Evolutionary conservation across 1,140 invertebrate genomes (phyloP).

Genomic region (Adelges cooleyi): DNA sequence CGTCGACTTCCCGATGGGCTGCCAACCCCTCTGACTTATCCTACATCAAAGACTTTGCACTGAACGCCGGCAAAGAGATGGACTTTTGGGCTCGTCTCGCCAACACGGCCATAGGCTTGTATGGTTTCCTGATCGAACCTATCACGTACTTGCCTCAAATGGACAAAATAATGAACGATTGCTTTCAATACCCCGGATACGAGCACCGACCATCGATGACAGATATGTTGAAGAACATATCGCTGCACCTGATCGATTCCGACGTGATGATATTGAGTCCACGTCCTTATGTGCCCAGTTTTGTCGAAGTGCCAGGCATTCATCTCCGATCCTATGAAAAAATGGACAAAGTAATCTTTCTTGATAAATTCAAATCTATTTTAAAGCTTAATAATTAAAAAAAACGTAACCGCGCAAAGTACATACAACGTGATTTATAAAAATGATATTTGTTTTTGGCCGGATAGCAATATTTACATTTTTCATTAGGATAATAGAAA

Average conservation of each 20-base stretch:
- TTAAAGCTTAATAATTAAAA: no score
- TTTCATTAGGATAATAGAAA: no score
- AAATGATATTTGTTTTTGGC: no score
- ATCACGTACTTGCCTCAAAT: not conserved
- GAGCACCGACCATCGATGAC: conserved; percentile 31
- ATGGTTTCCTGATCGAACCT: not conserved
- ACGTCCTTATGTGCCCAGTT: conserved; percentile 40
- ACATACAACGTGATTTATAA: no score
- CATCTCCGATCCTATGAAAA: conserved; percentile 38
- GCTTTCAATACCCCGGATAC: not conserved
- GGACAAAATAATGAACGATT: not conserved
- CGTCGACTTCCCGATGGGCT: not conserved
- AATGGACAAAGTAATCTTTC: conserved; percentile 33
- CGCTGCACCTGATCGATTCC: conserved; percentile 32
- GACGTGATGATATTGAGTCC: conserved; percentile 35
- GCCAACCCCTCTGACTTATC: conserved; percentile 19
- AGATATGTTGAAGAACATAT: conserved; percentile 37
- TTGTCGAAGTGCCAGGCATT: conserved; percentile 48
- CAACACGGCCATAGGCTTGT: conserved; percentile 2
- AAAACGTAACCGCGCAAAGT: no score
- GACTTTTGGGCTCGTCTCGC: not conserved
- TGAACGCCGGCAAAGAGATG: conserved; percentile 11
- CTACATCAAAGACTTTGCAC: conserved; percentile 22
- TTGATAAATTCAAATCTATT: no score
- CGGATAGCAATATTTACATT: no score